Conservation (phyloP, 2,113 vertebrate genomes). For the Rafetus swinhoei region DNA sequence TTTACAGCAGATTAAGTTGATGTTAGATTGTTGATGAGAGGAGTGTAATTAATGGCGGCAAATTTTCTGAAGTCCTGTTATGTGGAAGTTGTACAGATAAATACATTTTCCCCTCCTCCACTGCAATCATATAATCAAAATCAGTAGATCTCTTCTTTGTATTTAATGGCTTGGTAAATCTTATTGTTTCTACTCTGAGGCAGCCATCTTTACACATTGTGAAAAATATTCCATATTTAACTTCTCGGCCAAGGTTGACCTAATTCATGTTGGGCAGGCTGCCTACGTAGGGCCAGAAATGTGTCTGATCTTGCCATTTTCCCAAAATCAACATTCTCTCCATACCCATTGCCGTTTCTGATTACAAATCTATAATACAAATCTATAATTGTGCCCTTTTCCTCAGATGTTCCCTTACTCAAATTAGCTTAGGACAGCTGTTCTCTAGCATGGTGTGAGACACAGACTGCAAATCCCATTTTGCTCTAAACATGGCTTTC, state of each 20-base stretch:
- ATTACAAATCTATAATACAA: neutral
- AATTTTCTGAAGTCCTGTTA: neutral
- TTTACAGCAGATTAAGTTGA: neutral
- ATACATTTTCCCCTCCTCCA: neutral
- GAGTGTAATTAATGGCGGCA: neutral
- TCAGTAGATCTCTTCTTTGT: neutral
- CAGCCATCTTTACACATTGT: neutral
- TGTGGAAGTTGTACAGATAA: neutral
- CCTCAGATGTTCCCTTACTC: neutral
- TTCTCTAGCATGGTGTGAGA: neutral
- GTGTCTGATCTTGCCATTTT: neutral
- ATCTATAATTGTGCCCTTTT: neutral
- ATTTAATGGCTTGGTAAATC: neutral
- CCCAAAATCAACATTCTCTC: neutral
- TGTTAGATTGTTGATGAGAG: neutral
- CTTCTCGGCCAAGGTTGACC: neutral
- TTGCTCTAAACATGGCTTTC: neutral
- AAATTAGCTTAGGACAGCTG: neutral
- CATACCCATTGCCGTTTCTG: neutral
- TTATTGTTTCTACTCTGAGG: neutral
- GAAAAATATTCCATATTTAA: neutral
- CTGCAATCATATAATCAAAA: neutral
- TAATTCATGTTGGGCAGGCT: neutral
- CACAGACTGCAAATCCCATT: neutral
- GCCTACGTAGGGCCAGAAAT: neutral